phyloP scores from a whole-genome alignment of 2,888 invertebrate species.

The Archips crataeganus region DNA sequence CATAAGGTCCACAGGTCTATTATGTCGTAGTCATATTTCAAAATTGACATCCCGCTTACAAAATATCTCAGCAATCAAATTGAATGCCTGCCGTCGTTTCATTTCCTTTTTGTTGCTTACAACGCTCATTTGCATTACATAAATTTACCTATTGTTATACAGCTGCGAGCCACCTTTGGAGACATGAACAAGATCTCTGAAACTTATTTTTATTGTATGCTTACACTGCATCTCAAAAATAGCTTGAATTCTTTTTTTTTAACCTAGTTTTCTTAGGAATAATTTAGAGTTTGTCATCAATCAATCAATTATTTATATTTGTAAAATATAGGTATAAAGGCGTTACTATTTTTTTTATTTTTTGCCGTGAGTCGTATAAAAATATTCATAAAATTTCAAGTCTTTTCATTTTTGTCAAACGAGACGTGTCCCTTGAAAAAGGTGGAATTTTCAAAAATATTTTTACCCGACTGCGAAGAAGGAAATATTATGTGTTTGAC shows the following conservation, averaged over 20 bases:
- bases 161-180: slow-evolving; percentile 65
- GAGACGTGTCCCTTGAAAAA: no score
- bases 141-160: slow-evolving; percentile 85
- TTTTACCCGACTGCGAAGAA: no score
- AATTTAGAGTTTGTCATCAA: no score
- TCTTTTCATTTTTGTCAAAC: no score
- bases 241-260: neutral
- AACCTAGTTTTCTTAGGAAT: neutral
- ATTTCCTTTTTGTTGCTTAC: slow-evolving; percentile 82
- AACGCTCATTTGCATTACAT: slow-evolving; percentile 83
- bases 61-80: slow-evolving; percentile 70
- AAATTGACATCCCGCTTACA: slow-evolving; percentile 58
- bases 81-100: slow-evolving; percentile 68
- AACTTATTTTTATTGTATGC: slow-evolving; percentile 54
- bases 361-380: no score
- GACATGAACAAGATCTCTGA: slow-evolving; percentile 66
- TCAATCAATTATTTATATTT: no score
- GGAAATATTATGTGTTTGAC: no score
- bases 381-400: no score
- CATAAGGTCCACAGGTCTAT: slow-evolving; percentile 9
- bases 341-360: no score
- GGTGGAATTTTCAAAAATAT: no score
- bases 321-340: no score
- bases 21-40: slow-evolving; percentile 62
- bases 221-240: slow-evolving; percentile 38